Percentiles rank a stretch among this genome's conserved stretches.
Evolutionary conservation across 2,797 vertebrate genomes (phyloP).

Genomic region (Alauda arvensis): DNA sequence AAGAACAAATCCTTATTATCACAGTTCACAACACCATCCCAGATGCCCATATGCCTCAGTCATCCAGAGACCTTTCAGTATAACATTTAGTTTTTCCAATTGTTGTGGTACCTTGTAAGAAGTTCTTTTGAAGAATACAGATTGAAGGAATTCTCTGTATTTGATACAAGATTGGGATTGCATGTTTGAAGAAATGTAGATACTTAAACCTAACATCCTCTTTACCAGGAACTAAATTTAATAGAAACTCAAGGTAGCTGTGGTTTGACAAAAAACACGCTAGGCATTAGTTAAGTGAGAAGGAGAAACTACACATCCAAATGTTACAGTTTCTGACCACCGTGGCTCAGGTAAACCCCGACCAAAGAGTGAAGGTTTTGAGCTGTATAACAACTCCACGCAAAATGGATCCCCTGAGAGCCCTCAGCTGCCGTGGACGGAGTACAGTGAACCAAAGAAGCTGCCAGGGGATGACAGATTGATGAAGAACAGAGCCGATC

Average conservation of each 20-base stretch:
- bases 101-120: not conserved
- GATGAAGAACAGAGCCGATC: slow-evolving; percentile 90
- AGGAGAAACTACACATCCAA: slow-evolving; percentile 4
- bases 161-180: not conserved
- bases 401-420: slow-evolving; percentile 94
- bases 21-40: not conserved
- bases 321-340: slow-evolving; percentile 83
- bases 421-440: slow-evolving; percentile 88
- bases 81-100: not conserved
- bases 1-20: slow-evolving; percentile 38
- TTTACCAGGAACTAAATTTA: not conserved
- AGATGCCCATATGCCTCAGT: slow-evolving; percentile 19
- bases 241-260: not conserved
- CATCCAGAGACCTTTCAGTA: not conserved
- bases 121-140: not conserved
- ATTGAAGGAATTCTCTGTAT: not conserved
- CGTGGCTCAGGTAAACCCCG: slow-evolving; percentile 90
- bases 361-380: slow-evolving; percentile 98
- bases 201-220: not conserved
- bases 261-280: not conserved
- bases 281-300: slow-evolving; percentile 6
- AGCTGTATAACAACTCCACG: slow-evolving; percentile 90
- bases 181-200: not conserved
- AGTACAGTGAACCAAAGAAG: slow-evolving; percentile 92
- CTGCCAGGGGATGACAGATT: slow-evolving; percentile 87